phyloP scores from a whole-genome alignment of 2,113 vertebrate species.

The Tonatia bakeri region DNA sequence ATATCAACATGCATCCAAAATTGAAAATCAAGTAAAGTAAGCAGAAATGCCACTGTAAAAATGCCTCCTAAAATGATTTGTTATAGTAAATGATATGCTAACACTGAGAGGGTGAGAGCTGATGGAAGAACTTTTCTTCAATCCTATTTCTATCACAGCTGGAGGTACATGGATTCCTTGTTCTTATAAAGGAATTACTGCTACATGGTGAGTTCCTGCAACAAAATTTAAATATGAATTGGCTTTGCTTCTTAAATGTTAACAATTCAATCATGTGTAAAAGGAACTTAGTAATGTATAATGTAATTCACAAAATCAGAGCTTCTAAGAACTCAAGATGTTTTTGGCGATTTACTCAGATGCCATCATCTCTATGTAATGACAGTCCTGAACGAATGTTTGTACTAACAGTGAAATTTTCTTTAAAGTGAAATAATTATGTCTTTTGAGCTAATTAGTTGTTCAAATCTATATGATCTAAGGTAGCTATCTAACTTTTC shows the following conservation, averaged over 20 bases:
- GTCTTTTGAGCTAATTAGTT: not conserved
- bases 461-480: not conserved
- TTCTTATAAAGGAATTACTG: conserved; percentile 30
- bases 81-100: not conserved
- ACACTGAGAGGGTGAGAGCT: not conserved
- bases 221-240: conserved; percentile 13
- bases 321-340: not conserved
- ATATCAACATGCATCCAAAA: not conserved
- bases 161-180: not conserved
- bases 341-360: not conserved
- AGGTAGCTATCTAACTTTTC: not conserved
- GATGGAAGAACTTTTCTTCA: not conserved
- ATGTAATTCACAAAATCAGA: not conserved
- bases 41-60: not conserved
- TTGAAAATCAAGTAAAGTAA: not conserved
- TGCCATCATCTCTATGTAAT: not conserved
- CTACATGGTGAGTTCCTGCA: not conserved
- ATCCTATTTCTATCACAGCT: conserved; percentile 15
- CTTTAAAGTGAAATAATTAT: not conserved
- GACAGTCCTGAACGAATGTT: not conserved
- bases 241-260: conserved; percentile 49
- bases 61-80: not conserved
- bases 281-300: not conserved
- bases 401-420: not conserved
- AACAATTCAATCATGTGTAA: conserved; percentile 10